Base-by-base conservation (phyloP, 1,140 invertebrate species). In the Lordiphosa collinella region DNA sequence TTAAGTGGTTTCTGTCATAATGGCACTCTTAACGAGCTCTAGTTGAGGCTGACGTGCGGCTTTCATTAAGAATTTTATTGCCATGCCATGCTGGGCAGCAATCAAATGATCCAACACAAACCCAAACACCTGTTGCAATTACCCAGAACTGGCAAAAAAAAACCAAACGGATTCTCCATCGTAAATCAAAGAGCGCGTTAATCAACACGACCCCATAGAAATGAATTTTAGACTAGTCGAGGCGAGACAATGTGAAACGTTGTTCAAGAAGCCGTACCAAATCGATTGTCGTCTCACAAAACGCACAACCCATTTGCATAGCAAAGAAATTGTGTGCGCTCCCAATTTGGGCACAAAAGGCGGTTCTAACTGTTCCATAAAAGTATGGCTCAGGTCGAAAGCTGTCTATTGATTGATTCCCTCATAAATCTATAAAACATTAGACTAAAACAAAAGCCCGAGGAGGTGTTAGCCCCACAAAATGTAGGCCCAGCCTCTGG, bases 121-220 rank as follows among this genome's bases (percentile, higher is more conserved):
- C n/a, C 3, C n/a, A 48, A 53, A 50, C 62, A 73, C 64, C 76
- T 67, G 70, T 53, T 52, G 76, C 75, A 82, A 82, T 70, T 75
- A 80, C 52, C 41, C 16, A 41, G 37, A 22, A 40, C 8, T 41
- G 52, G 52, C 56, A 62, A 79, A 79, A 72, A 71, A 51, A 41
- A 9, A 48, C 22, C 14, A 49, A 31, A 16, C 25, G 22, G 18
- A 8, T 14, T 13, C 22, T 62, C 13, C 29, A 57, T 62, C 67
- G 70, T 80, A 70, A 75, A 80, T 82, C 70, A 74, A 74, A 57
- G 38, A 61, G 65, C 49, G 48, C 34, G 51, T 31, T 51, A 68
- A 68, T 73, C 70, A 75, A 60, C 51, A 46, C 9, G 11, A 50
- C 18, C 47, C 49, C 49, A 48, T 36, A 31, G 53, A 55, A 22